These are phyloP conservation scores for Salminus brasiliensis DNA, from an alignment of 2,113 vertebrate genomes.

Conservation along the genomic window DNA sequence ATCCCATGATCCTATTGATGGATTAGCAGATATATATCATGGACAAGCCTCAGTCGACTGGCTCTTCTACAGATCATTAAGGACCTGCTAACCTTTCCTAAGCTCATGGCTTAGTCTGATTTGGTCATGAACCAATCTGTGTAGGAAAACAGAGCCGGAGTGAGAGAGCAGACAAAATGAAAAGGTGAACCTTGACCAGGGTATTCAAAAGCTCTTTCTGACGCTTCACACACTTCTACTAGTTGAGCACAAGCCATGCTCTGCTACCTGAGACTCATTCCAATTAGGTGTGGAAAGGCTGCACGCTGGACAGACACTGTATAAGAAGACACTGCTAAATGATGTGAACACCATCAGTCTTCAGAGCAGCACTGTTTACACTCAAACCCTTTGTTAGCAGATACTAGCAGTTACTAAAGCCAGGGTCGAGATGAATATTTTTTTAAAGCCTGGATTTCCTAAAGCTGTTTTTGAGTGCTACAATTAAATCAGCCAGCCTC, in stretches of 20 bases:
- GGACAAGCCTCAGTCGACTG: neutral
- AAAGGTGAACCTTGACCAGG: no score
- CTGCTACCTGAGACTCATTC: neutral
- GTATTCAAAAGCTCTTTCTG: neutral
- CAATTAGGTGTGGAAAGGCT: neutral
- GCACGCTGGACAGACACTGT: neutral
- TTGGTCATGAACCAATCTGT: neutral
- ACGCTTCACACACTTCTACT: neutral
- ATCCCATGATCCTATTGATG: constrained; percentile 36
- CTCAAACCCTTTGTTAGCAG: neutral
- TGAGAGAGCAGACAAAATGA: no score
- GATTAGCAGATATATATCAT: constrained; percentile 27
- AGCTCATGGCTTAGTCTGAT: neutral
- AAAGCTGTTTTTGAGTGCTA: neutral
- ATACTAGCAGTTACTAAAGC: neutral
- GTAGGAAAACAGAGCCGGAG: neutral
- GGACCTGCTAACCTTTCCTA: constrained; percentile 21
- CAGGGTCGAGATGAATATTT: neutral
- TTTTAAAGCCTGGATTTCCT: neutral
- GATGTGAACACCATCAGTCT: neutral
- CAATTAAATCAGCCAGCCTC: neutral
- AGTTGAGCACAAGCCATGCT: neutral
- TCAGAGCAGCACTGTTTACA: neutral
- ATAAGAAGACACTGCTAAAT: neutral
- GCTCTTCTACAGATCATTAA: constrained; percentile 9